Evolutionary conservation across 2,888 invertebrate species (phyloP), one percentile per base, ranked within the genome.

Genomic region (Melipona bicolor): DNA sequence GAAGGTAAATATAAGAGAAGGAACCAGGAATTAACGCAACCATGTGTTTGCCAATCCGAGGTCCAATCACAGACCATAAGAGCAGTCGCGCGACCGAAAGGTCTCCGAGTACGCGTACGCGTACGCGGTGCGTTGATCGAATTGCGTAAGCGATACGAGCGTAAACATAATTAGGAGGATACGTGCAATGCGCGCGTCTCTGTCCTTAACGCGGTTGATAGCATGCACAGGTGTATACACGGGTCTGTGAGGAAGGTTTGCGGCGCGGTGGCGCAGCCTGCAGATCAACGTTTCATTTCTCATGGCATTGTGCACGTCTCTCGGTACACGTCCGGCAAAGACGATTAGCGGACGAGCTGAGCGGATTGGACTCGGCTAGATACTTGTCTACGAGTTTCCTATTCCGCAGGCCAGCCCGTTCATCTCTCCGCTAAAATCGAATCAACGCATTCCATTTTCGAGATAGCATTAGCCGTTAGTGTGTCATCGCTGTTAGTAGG

Each of bases 161-260:
- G 72, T 77, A 88, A 89, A 85, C 82, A 79, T 80, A 83, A 89
- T 88, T 90, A 81, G 79, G 77, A 79, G 80, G 24, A 76, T 75
- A 75, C 65, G 80, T 77, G 83, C 72, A 36, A 62, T 65, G 77
- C 69, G 59, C 69, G 78, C 69, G 79, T 86, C 85, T 84, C 81
- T 83, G 43, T 43, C 43, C 87, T 87, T 88, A 79, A 56, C 78
- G 61, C 81, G 74, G 54, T 52, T 72, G 73, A 82, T 79, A 79
- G 43, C 43, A 43, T 43, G 36, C 36, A 43, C 9, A 32, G 77
- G 67, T 84, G 5, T 62, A 73, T 75, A 70, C 68, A 64, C 52
- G 50, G 74, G 9, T 21, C 19, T 13, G 52, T 49, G 32, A 65
- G 69, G 24, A 49, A 32, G 81, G n/a, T 54, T 32, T 64, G 32